A percentile compares a stretch with the other conserved stretches of the same genome.
phyloP scores from a whole-genome alignment of 2,888 invertebrate species.

The Erebia aethiops region DNA sequence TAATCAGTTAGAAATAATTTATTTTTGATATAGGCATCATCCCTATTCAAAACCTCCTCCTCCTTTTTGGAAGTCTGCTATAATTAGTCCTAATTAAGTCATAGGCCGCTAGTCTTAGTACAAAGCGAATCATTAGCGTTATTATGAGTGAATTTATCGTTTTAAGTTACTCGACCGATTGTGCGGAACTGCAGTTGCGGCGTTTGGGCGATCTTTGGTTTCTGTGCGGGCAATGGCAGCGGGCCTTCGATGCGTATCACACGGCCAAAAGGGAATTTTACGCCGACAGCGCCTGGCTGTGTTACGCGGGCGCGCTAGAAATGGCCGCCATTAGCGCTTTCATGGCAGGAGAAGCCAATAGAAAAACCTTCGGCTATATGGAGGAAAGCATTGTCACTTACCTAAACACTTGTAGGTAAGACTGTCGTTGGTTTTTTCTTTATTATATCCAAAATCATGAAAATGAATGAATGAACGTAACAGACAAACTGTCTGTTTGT shows the following conservation, averaged over 20 bases:
- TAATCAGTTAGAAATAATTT: too few species aligned
- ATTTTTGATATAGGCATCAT: too few species aligned
- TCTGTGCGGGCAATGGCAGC: conserved; percentile 96
- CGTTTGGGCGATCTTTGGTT: conserved; percentile 97
- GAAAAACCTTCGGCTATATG: conserved; percentile 94
- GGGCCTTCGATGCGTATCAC: conserved; percentile 97
- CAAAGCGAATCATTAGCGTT: too few species aligned
- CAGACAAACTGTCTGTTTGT: too few species aligned
- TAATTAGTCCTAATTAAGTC: too few species aligned
- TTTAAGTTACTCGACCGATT: conserved; percentile 89
- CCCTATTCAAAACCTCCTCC: too few species aligned
- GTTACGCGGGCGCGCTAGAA: conserved; percentile 97
- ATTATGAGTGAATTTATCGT: background rate
- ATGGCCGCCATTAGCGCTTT: conserved; percentile 97
- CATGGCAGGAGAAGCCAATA: conserved; percentile 90
- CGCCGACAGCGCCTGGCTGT: conserved; percentile 98
- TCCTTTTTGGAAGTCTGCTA: too few species aligned
- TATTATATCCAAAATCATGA: too few species aligned
- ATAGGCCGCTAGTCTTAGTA: too few species aligned
- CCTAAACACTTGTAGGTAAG: conserved; percentile 93
- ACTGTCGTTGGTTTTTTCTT: background rate
- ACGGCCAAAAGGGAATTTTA: conserved; percentile 98
- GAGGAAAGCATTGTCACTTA: conserved; percentile 97
- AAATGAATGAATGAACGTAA: too few species aligned
- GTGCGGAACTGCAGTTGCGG: conserved; percentile 95